Evolutionary conservation across 2,888 invertebrate species (phyloP), one percentile per base, ranked within the genome.

Genomic region (Embidobia sp.): DNA sequence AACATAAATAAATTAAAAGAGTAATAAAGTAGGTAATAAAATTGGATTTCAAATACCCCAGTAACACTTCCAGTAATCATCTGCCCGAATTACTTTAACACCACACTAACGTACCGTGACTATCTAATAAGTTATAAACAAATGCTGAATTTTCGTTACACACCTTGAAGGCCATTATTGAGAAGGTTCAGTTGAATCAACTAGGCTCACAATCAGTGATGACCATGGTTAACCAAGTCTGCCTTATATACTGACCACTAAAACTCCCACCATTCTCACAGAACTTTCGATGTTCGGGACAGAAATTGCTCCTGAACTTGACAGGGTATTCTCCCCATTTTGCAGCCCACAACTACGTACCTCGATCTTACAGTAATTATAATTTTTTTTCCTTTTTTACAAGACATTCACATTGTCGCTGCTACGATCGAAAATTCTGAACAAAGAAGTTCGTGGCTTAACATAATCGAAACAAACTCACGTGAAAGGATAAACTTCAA

Each of bases 111-210:
- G 15, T 26, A 22, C 3, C 33, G 13, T 13, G 3, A 13, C 1
- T 13, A 35, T 15, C 33, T 15, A 15, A 35, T 16, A 27, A 37
- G 15, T 57, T 19, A 29, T 33, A 35, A 55, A 42, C 19, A 44
- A 57, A 46, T 49, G 22, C 46, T 46, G 46, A 46, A 55, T 64
- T 66, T 48, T 18, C 8, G 42, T 69, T 81, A 88, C 88, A 81
- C 83, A 89, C 89, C 89, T 89, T 89, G 85, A 88, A 89, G 16
- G 83, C 88, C 89, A 89, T 89, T 85, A 83, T 83, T 85, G 84
- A 81, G 81, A 66, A 72, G 84, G 80, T 83, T 84, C 79, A 75
- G 82, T 85, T 86, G 85, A 83, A 85, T 87, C 86, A 83, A 85
- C 85, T 84, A 80, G 82, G 40, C 72, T 83, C 73, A 72, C 80